Base-by-base conservation (phyloP, 2,113 vertebrate genomes). In the Peromyscus californicus region DNA sequence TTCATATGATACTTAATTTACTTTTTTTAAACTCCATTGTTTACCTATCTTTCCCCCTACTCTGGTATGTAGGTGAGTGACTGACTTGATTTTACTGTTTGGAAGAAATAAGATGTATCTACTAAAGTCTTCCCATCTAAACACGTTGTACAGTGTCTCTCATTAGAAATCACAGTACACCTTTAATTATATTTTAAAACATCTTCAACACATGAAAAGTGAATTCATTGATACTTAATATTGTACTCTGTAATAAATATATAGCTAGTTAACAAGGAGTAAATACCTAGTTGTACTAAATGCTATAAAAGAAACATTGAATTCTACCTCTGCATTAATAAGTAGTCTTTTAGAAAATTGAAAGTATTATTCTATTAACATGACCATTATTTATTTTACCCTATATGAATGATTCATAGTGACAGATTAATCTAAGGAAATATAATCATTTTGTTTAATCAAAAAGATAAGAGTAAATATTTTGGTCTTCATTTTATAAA, bases 241-340 rank as follows among this genome's bases (percentile, higher is more conserved):
- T 79, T 74, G 4, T 88, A 7, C 65, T 48, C 17, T 90, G 11
- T 70, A 95, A 84, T 94, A 94, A 7, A 39, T 89, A 93, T 24
- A 29, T 79, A 87, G 67, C 36, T 90, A 92, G 22, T n/a, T 94
- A 59, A 17, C 36, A 94, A 75, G 67, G 59, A 91, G 83, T 89
- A 84, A 93, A 72, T 17, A 84, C n/a, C 90, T 95, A 67, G 54
- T 94, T 93, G 90, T 95, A 74, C 36, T 92, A 79, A 95, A 63
- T 95, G 33, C 19, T 63, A 29, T 74, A 31, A 79, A 95, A 88
- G 74, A 29, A 65, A 3, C 31, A 74, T 57, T 78, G 67, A 15
- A 91, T 72, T 95, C 36, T 21, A 21, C 85, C 70, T 94, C 59
- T 95, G 3, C 0, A 51, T 94, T 93, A 86, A 91, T 89, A 93